A percentile compares a stretch with the other conserved stretches of the same genome.
Conservation (phyloP, 2,113 vertebrate species). For the Danio rerio region DNA sequence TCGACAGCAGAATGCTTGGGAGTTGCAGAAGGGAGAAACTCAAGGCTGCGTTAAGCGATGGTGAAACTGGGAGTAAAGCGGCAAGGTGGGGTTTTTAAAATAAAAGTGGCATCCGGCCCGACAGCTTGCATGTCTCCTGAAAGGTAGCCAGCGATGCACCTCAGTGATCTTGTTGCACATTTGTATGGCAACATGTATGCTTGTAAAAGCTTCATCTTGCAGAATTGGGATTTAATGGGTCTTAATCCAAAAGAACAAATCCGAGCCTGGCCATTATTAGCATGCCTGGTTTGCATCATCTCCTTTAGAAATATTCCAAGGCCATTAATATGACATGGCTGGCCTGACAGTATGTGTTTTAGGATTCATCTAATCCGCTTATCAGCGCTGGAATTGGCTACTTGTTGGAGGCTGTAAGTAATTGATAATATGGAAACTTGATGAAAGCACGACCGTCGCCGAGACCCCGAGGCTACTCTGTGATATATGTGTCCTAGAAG, state of each 20-base stretch:
- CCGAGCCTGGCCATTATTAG: background rate
- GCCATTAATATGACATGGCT: background rate
- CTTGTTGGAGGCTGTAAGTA: constrained; percentile 19
- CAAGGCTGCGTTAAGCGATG: background rate
- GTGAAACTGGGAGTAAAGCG: background rate
- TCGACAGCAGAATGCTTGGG: constrained; percentile 29
- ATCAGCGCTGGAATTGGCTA: constrained; percentile 31
- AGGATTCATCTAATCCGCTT: constrained; percentile 19
- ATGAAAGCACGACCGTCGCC: background rate
- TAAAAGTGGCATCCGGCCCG: constrained; percentile 2
- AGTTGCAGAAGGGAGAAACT: background rate
- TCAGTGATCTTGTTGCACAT: constrained; percentile 16
- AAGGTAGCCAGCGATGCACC: background rate
- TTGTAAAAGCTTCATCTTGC: background rate
- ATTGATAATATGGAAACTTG: constrained; percentile 34
- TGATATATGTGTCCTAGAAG: constrained; percentile 34
- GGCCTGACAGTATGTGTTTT: background rate
- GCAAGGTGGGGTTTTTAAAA: constrained; percentile 5
- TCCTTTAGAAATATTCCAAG: background rate
- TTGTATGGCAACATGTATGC: background rate
- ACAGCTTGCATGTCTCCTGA: constrained; percentile 19
- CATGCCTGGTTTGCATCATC: background rate
- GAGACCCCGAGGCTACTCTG: background rate
- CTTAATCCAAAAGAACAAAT: background rate
- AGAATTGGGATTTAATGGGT: constrained; percentile 18